These are phyloP conservation scores for Agriotes lineatus DNA, from an alignment of 2,888 invertebrate species.

Conservation along the genomic window DNA sequence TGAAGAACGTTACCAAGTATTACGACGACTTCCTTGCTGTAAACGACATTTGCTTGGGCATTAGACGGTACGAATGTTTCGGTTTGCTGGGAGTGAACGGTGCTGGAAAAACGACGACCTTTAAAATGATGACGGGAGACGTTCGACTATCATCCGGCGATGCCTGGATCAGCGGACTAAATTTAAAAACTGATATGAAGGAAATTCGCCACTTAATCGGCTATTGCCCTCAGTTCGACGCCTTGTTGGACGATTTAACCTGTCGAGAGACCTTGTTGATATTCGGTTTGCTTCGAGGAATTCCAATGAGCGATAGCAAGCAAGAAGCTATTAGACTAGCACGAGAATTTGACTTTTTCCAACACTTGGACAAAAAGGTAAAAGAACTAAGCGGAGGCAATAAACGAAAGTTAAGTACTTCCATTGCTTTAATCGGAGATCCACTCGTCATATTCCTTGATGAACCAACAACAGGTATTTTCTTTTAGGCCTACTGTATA, in stretches of 20 bases:
- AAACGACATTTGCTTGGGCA: slow-evolving; percentile 73
- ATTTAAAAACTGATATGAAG: slow-evolving; percentile 68
- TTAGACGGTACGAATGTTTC: slow-evolving; percentile 78
- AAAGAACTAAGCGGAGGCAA: slow-evolving; percentile 69
- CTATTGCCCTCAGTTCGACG: slow-evolving; percentile 73
- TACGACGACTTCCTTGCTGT: slow-evolving; percentile 79
- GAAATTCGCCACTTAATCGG: slow-evolving; percentile 72
- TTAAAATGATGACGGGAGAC: slow-evolving; percentile 89
- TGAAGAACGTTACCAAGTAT: slow-evolving; percentile 82
- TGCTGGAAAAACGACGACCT: slow-evolving; percentile 88
- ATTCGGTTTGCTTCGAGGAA: slow-evolving; percentile 68
- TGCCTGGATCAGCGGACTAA: slow-evolving; percentile 71
- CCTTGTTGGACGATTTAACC: slow-evolving; percentile 69
- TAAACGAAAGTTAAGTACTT: slow-evolving; percentile 70
- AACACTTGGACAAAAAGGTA: slow-evolving; percentile 66
- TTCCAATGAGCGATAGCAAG: slow-evolving; percentile 58
- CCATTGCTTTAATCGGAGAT: slow-evolving; percentile 70
- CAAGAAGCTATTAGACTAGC: slow-evolving; percentile 61
- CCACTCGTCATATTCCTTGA: slow-evolving; percentile 69
- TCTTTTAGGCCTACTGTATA: not conserved
- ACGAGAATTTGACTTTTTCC: slow-evolving; percentile 63
- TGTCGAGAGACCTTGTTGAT: slow-evolving; percentile 69
- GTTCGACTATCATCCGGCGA: slow-evolving; percentile 74
- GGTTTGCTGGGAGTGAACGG: slow-evolving; percentile 86
- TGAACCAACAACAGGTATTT: slow-evolving; percentile 69